Percentiles rank a stretch among this genome's conserved stretches.
Evolutionary conservation across 2,888 invertebrate genomes (phyloP).

Genomic region (Caenorhabditis becei): DNA sequence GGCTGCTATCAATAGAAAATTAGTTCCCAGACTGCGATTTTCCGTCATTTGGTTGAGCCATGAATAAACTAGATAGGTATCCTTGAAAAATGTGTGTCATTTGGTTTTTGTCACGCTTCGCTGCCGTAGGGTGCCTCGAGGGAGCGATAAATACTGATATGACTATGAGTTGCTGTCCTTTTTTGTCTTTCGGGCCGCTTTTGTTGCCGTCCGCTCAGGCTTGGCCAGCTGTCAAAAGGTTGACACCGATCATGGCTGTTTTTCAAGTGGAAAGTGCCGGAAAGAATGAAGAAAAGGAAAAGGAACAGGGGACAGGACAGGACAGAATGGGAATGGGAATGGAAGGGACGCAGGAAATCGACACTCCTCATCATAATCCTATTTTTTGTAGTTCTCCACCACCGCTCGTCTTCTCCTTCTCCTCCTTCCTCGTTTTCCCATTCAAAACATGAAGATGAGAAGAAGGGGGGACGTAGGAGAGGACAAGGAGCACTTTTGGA

Average conservation of each 20-base stretch:
- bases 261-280: not conserved
- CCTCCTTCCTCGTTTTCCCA: constrained; percentile 12
- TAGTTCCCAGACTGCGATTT: too few species aligned
- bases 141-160: constrained; percentile 65
- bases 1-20: too few species aligned
- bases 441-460: constrained; percentile 48
- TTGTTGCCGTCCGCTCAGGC: constrained; percentile 39
- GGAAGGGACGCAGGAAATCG: constrained; percentile 29
- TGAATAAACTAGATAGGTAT: constrained; percentile 23
- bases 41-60: too few species aligned
- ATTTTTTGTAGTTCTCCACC: constrained; percentile 55
- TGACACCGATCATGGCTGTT: constrained; percentile 28
- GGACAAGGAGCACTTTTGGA: constrained; percentile 50
- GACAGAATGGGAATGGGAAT: constrained; percentile 16
- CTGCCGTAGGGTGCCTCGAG: constrained; percentile 28
- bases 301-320: constrained; percentile 2
- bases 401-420: constrained; percentile 21
- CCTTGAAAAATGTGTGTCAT: not conserved
- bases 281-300: not conserved
- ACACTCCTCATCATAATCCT: constrained; percentile 48
- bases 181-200: constrained; percentile 13
- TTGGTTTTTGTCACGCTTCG: constrained; percentile 46
- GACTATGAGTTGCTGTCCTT: constrained; percentile 60
- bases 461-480: constrained; percentile 7
- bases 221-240: constrained; percentile 15